Evolutionary conservation across 1,140 invertebrate species (phyloP).

Genomic region (Aphaenogaster ashmeadi): DNA sequence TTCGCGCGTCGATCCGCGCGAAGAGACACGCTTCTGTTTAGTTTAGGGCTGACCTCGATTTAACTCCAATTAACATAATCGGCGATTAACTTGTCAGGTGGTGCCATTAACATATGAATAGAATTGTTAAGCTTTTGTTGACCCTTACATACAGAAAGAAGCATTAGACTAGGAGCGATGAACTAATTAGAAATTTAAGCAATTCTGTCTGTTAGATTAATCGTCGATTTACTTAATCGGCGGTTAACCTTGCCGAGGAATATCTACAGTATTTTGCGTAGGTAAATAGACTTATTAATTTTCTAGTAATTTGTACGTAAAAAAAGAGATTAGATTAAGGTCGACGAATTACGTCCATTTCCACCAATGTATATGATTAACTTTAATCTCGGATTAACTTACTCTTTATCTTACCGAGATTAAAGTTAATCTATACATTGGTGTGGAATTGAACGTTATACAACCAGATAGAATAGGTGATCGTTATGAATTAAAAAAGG

Average conservation of each 20-base stretch:
- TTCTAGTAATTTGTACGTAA: background rate
- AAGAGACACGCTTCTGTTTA: background rate
- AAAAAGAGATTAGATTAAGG: background rate
- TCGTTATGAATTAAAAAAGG: too few species aligned
- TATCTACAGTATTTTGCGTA: background rate
- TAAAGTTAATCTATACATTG: too few species aligned
- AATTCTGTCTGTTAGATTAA: background rate
- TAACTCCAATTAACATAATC: background rate
- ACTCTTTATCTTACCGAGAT: too few species aligned
- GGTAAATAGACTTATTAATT: background rate
- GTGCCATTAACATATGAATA: background rate
- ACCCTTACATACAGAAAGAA: background rate
- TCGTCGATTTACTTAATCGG: background rate
- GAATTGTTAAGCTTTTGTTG: too few species aligned
- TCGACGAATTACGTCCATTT: background rate
- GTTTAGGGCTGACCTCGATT: too few species aligned
- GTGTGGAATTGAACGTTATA: too few species aligned
- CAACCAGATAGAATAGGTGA: too few species aligned
- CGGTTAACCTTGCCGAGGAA: background rate
- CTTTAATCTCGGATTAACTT: too few species aligned
- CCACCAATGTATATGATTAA: too few species aligned
- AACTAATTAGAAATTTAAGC: background rate
- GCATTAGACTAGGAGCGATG: background rate
- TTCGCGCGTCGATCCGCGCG: background rate
- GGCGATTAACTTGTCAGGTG: background rate